These are phyloP conservation scores for Cinclus mexicanus DNA, from an alignment of 2,113 vertebrate genomes.

Conservation along the genomic window DNA sequence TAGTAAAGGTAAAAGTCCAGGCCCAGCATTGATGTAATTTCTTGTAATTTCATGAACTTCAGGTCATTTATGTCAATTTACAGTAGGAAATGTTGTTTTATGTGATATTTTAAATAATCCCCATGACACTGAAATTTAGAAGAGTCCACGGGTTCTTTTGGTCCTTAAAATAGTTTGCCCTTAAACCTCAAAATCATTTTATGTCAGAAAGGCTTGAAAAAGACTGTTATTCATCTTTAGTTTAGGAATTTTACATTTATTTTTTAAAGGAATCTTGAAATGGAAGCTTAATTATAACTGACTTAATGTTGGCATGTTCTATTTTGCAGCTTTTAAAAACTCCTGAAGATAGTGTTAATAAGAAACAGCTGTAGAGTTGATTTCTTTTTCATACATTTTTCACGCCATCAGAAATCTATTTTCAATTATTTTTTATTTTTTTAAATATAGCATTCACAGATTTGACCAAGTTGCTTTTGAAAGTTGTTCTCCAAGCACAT, in stretches of 20 bases:
- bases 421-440: background rate
- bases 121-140: background rate
- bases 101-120: background rate
- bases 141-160: background rate
- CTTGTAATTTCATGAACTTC: background rate
- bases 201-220: background rate
- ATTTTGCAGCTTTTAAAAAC: constrained; percentile 32
- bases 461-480: background rate
- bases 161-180: background rate
- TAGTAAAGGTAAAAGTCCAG: background rate
- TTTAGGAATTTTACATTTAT: background rate
- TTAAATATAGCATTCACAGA: background rate
- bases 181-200: background rate
- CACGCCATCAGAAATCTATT: background rate
- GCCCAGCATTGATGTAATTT: background rate
- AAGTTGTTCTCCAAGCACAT: background rate
- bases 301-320: background rate
- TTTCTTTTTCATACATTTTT: background rate
- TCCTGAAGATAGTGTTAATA: constrained; percentile 10
- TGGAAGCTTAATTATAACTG: constrained; percentile 23
- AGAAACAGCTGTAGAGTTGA: background rate
- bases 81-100: background rate
- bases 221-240: background rate
- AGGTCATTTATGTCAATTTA: background rate
- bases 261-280: background rate